These are phyloP conservation scores for Galeopsomyia nigrocyanea DNA, from an alignment of 2,888 invertebrate genomes.

Conservation along the genomic window DNA sequence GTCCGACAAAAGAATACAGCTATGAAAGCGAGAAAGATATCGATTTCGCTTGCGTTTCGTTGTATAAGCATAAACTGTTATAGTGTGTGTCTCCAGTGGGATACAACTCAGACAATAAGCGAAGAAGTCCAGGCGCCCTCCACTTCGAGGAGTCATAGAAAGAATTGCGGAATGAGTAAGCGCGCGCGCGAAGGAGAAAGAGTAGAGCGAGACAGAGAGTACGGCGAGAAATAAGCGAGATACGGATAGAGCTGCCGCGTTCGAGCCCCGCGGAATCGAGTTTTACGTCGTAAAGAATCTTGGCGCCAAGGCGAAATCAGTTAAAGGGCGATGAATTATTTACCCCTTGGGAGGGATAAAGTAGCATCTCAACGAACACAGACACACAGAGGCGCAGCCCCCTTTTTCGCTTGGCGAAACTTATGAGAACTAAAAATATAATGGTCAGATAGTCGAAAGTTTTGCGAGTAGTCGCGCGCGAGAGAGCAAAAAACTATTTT, in stretches of 20 bases:
- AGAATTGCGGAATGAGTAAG: too few relatives aligned
- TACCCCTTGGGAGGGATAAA: constrained; percentile 55
- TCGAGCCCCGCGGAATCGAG: constrained; percentile 33
- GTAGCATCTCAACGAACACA: constrained; percentile 45
- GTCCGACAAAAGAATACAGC: neutral
- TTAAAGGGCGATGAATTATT: constrained; percentile 60
- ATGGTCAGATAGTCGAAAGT: too few relatives aligned
- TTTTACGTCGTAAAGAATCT: constrained; percentile 63
- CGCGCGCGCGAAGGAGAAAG: neutral
- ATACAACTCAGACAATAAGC: constrained; percentile 14
- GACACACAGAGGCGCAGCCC: neutral
- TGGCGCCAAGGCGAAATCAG: constrained; percentile 62
- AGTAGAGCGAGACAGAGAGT: neutral
- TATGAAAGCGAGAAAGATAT: constrained; percentile 13
- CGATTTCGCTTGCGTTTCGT: constrained; percentile 23
- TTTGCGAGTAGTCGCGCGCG: neutral
- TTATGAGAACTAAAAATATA: too few relatives aligned
- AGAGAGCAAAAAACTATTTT: constrained; percentile 14
- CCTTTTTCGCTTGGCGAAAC: constrained; percentile 1
- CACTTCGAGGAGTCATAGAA: too few relatives aligned
- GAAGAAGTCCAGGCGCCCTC: constrained; percentile 16
- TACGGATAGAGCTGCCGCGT: neutral
- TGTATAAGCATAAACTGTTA: constrained; percentile 22
- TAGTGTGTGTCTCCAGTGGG: neutral
- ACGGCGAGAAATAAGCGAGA: neutral